These are phyloP conservation scores for Nerophis ophidion DNA, from an alignment of 2,113 vertebrate species.

Conservation along the genomic window DNA sequence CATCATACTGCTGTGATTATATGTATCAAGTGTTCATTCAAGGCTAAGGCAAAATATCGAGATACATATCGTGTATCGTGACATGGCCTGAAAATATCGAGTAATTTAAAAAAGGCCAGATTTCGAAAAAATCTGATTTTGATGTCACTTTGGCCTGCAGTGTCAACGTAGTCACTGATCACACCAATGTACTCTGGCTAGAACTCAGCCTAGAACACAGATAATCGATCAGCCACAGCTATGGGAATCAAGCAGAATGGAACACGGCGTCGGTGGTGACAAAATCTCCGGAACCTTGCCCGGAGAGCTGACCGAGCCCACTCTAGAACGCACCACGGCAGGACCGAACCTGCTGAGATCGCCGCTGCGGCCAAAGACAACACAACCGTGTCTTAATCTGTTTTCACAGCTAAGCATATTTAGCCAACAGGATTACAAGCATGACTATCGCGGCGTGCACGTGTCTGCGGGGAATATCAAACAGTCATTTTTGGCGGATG, in stretches of 20 bases:
- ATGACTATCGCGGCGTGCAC: conserved; percentile 60
- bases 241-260: neutral
- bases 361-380: conserved; percentile 60
- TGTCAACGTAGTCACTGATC: no score
- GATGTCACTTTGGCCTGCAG: no score
- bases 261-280: neutral
- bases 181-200: no score
- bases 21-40: no score
- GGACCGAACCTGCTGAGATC: conserved; percentile 52
- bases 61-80: no score
- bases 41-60: no score
- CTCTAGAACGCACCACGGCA: conserved; percentile 37
- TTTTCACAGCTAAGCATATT: conserved; percentile 71
- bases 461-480: conserved; percentile 62
- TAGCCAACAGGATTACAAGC: conserved; percentile 70
- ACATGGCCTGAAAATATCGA: no score
- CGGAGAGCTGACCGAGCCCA: conserved; percentile 23
- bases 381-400: conserved; percentile 66
- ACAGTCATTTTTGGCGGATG: conserved; percentile 54
- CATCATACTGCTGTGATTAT: no score
- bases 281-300: conserved; percentile 5
- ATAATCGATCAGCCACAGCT: no score
- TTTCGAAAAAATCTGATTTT: no score
- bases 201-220: no score
- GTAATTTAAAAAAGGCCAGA: no score